Conservation (phyloP, 2,888 invertebrate genomes). For the Morpho achilles region DNA sequence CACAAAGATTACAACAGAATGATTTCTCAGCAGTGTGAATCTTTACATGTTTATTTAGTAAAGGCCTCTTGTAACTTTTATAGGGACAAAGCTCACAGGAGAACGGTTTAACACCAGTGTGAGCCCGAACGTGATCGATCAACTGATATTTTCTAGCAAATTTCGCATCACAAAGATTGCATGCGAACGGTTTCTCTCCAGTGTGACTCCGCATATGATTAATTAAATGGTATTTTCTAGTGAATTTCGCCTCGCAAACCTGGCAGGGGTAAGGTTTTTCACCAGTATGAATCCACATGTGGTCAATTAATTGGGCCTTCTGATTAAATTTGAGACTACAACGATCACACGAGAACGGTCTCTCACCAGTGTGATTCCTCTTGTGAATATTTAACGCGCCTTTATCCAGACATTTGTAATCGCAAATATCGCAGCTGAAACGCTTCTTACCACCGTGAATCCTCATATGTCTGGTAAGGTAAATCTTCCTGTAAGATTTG, state of each 20-base stretch:
- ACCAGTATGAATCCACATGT: neutral
- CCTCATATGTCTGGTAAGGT: neutral
- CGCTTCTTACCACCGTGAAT: neutral
- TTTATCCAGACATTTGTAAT: neutral
- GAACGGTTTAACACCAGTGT: conserved; percentile 2
- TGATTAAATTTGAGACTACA: neutral
- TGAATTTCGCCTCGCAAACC: neutral
- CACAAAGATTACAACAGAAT: no score
- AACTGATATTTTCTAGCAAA: neutral
- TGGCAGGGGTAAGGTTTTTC: neutral
- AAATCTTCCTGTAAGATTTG: neutral
- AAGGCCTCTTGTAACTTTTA: no score
- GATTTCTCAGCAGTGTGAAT: no score
- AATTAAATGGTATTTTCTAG: neutral
- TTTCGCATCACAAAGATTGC: neutral
- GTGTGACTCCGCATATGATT: neutral
- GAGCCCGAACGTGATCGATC: neutral
- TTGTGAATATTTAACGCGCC: neutral
- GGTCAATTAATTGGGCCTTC: neutral
- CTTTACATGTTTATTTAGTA: no score
- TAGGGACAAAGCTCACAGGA: neutral
- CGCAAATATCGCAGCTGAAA: neutral
- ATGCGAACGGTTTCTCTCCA: neutral
- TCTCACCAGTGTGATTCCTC: neutral
- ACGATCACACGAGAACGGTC: neutral